Evolutionary conservation across 1,140 invertebrate species (phyloP).

Genomic region (Acyrthosiphon pisum): DNA sequence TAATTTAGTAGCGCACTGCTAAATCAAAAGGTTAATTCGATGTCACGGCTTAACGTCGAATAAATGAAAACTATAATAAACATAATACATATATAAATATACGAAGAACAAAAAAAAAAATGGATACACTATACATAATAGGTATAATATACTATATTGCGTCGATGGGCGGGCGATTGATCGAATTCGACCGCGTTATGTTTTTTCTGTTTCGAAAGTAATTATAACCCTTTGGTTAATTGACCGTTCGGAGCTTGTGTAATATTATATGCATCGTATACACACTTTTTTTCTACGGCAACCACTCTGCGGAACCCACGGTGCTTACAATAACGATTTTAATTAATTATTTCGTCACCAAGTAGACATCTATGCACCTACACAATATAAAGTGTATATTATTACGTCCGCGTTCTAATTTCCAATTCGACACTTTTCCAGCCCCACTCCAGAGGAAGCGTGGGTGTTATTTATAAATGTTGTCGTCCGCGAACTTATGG

Average conservation of each 20-base stretch:
- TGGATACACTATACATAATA: background rate
- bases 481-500: background rate
- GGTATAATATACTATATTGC: background rate
- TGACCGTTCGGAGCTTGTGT: background rate
- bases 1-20: background rate
- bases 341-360: conserved; percentile 8
- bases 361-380: background rate
- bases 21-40: conserved; percentile 53
- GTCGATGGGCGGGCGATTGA: background rate
- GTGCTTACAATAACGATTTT: background rate
- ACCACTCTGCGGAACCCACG: background rate
- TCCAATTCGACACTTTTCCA: background rate
- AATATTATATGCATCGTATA: background rate
- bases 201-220: conserved; percentile 5
- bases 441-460: background rate
- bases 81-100: background rate
- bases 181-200: background rate
- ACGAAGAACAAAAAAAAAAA: background rate
- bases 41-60: conserved; percentile 24
- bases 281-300: background rate
- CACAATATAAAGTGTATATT: background rate
- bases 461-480: background rate
- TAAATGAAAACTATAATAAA: background rate
- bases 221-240: conserved; percentile 36
- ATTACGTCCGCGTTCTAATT: background rate